A percentile compares a stretch with the other conserved stretches of the same genome.
Conservation (phyloP, 2,113 vertebrate genomes). For the Hydrolagus affinis region DNA sequence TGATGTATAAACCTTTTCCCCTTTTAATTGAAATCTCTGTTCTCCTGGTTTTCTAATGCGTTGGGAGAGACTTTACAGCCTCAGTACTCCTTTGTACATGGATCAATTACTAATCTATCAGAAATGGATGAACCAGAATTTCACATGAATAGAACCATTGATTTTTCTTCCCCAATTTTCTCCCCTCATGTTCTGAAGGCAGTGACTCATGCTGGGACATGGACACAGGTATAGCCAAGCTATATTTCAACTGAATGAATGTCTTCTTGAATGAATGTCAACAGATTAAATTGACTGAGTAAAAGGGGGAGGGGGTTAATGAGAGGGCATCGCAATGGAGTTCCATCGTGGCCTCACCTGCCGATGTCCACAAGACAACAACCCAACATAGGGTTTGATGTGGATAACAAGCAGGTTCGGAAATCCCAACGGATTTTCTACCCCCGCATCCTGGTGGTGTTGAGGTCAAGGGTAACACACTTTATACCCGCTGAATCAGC, state of each 20-base stretch:
- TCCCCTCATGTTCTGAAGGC: neutral
- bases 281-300: no score
- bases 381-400: no score
- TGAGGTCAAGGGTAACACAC: neutral
- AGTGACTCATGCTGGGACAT: neutral
- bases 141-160: neutral
- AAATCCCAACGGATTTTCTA: no score
- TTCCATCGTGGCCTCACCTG: no score
- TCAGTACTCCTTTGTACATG: neutral
- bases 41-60: neutral
- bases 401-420: no score
- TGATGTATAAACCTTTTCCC: neutral
- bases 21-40: constrained; percentile 24
- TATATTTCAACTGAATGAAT: neutral
- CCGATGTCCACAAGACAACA: no score
- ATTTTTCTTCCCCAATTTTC: neutral
- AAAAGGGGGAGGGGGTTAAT: no score
- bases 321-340: no score
- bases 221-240: neutral
- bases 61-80: neutral
- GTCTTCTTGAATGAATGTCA: neutral
- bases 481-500: neutral
- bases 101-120: constrained; percentile 16
- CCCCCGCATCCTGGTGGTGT: no score
- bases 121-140: neutral